These are phyloP conservation scores for Protodeltote pygarga DNA, from an alignment of 2,888 invertebrate species.

Conservation along the genomic window DNA sequence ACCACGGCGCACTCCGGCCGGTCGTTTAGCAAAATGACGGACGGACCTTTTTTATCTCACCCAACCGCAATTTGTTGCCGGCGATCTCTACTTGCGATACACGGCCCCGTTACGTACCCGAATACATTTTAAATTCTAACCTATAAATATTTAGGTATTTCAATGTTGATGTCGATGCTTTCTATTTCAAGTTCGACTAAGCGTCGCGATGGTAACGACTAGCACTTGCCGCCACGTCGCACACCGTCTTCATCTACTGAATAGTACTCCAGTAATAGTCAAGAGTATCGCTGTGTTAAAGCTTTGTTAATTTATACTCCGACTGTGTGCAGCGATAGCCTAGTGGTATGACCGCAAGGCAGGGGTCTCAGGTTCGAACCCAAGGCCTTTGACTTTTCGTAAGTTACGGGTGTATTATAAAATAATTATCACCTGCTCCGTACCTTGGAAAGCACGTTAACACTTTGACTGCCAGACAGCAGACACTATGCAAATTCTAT, in stretches of 20 bases:
- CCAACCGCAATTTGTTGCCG: constrained; percentile 84
- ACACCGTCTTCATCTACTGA: constrained; percentile 13
- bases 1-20: constrained; percentile 65
- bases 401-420: too few relatives aligned
- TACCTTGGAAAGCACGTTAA: too few relatives aligned
- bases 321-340: too few relatives aligned
- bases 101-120: constrained; percentile 62
- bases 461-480: too few relatives aligned
- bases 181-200: constrained; percentile 49
- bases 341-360: too few relatives aligned
- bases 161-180: constrained; percentile 61
- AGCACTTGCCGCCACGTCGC: neutral
- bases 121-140: constrained; percentile 74
- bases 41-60: constrained; percentile 85
- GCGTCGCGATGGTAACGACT: constrained; percentile 26
- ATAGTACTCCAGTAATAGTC: constrained; percentile 4
- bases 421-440: too few relatives aligned
- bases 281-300: constrained; percentile 5
- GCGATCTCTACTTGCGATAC: constrained; percentile 80
- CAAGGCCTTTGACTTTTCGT: too few relatives aligned
- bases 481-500: too few relatives aligned
- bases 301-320: constrained; percentile 8
- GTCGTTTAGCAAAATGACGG: constrained; percentile 84
- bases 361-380: too few relatives aligned
- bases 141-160: constrained; percentile 72